Base-by-base conservation (phyloP, 2,888 invertebrate species). In the Metalampra italica region DNA sequence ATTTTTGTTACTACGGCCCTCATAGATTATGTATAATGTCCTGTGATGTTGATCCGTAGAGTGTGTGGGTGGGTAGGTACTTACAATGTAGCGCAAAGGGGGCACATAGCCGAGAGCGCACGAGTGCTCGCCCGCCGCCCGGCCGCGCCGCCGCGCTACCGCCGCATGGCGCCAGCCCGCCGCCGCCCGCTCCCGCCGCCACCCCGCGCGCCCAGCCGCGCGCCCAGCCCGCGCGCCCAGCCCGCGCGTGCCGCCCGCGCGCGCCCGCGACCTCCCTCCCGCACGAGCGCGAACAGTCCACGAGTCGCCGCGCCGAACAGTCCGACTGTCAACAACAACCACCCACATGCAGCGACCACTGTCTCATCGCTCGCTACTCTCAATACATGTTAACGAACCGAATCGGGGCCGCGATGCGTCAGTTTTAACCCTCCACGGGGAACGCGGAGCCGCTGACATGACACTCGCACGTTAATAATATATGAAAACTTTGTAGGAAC, bases 71-170 rank as follows among this genome's bases (percentile, higher is more conserved):
- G 11, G 1, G 7, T 12, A n/a, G 22, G 62, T 82, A 88, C 88
- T 89, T 66, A 88, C 90, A 84, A 78, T 83, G 85, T 81, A 84
- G 85, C 85, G 87, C 85, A 82, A 82, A 73, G 82, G 81, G 83
- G 90, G 89, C 89, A 85, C 90, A 90, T 89, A 82, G 88, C 88
- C 87, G 85, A 84, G 83, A 80, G 86, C 87, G 88, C 70, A 78
- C 80, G 81, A 78, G 77, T 68, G 70, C 58, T 68, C 75, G 82
- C 78, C 77, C 81, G 83, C 78, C 82, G 80, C 78, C 69, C 82
- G 85, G 85, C 84, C 77, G 79, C 82, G 77, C 78, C 81, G 71
- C 76, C 79, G 78, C 79, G 81, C 82, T 82, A 83, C 81, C 65
- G 73, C 68, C 64, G 52, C 55, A 54, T 61, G 67, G 65, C 68